A percentile compares a stretch with the other conserved stretches of the same genome.
Evolutionary conservation across 2,888 invertebrate genomes (phyloP).

Genomic region (Homarus gammarus): DNA sequence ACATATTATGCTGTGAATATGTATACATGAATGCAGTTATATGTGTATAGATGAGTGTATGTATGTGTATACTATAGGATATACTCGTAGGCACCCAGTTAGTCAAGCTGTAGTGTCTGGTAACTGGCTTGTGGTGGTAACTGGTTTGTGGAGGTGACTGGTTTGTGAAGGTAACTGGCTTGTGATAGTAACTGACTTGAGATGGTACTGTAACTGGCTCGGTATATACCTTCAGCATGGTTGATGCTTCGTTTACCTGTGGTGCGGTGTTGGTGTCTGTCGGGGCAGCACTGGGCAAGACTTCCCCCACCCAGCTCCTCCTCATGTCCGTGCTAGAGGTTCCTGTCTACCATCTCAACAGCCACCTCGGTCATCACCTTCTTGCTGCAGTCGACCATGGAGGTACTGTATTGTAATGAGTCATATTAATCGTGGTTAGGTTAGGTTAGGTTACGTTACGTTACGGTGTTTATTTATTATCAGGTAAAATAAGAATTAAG

Average conservation of each 20-base stretch:
- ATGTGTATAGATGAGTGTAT: neutral
- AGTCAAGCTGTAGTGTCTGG: neutral
- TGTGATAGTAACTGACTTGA: too few species aligned
- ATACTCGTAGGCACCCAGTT: neutral
- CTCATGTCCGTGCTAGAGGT: slow-evolving; percentile 87
- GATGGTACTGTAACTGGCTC: too few species aligned
- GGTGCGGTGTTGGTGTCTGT: slow-evolving; percentile 93
- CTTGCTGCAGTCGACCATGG: slow-evolving; percentile 54
- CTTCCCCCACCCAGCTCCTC: slow-evolving; percentile 88
- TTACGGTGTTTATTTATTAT: too few species aligned
- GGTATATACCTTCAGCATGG: slow-evolving; percentile 81
- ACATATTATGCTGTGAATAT: neutral
- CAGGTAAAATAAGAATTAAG: too few species aligned
- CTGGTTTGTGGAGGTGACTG: too few species aligned
- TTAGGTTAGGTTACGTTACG: too few species aligned
- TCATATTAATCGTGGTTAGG: too few species aligned
- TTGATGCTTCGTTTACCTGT: slow-evolving; percentile 90
- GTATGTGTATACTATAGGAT: neutral
- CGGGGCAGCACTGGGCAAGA: slow-evolving; percentile 91
- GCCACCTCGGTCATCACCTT: slow-evolving; percentile 43
- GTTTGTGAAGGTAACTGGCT: too few species aligned
- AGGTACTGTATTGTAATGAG: neutral
- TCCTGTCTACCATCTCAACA: slow-evolving; percentile 37
- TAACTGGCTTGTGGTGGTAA: too few species aligned
- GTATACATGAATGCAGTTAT: neutral